Conservation (phyloP, 2,113 vertebrate species). For the Boleophthalmus pectinirostris region DNA sequence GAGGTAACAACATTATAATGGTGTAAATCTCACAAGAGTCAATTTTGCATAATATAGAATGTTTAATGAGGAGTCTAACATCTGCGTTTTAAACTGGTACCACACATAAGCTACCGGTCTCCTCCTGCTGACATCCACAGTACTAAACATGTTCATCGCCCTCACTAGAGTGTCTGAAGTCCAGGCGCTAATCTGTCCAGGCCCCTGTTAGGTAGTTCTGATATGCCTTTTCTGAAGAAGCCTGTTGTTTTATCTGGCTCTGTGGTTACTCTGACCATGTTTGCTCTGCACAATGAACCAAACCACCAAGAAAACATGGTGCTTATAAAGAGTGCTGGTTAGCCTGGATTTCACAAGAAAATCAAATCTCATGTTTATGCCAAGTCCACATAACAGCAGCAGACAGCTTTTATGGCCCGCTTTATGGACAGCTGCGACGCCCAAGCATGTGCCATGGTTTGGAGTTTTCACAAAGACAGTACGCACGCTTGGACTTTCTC, state of each 20-base stretch:
- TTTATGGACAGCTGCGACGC: neutral
- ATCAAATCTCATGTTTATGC: conserved; percentile 8
- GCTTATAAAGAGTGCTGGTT: conserved; percentile 1
- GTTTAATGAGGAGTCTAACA: no score
- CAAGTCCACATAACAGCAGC: conserved; percentile 17
- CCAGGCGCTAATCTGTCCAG: neutral
- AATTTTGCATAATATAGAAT: no score
- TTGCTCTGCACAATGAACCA: neutral
- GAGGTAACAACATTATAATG: no score
- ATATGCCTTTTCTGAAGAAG: neutral
- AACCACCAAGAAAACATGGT: conserved; percentile 3
- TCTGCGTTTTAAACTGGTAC: no score
- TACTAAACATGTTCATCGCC: no score
- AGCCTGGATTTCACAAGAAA: conserved; percentile 4
- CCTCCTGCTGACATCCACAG: no score
- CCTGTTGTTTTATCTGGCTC: conserved; percentile 1
- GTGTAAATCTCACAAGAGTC: no score
- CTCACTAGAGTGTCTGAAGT: neutral
- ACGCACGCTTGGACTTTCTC: neutral
- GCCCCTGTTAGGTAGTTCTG: neutral
- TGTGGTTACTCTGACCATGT: conserved; percentile 4
- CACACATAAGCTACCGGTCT: no score
- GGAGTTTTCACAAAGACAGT: neutral
- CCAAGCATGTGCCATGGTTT: neutral
- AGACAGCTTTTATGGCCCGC: neutral